A percentile compares a stretch with the other conserved stretches of the same genome.
Evolutionary conservation across 2,113 vertebrate species (phyloP).

Genomic region (Erinaceus europaeus): DNA sequence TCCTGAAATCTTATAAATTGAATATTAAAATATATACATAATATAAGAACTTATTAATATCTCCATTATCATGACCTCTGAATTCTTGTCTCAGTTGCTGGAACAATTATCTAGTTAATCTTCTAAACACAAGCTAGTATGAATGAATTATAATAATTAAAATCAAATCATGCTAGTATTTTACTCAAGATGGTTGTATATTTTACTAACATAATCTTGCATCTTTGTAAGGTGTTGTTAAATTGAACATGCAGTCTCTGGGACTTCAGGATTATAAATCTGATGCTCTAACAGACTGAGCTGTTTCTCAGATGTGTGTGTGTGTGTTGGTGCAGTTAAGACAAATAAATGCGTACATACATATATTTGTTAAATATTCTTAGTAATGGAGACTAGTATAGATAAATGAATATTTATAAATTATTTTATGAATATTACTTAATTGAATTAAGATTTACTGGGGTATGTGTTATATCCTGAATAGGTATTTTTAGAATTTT

Average conservation of each 20-base stretch:
- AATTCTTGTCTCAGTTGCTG: too few species aligned
- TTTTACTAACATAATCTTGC: background rate
- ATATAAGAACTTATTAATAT: background rate
- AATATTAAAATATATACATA: background rate
- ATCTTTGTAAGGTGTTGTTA: background rate
- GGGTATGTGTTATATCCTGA: background rate
- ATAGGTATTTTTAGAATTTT: background rate
- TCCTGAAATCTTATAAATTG: background rate
- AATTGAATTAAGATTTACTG: conserved; percentile 9
- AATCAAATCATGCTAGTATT: background rate
- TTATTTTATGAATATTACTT: background rate
- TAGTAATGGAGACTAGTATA: too few species aligned
- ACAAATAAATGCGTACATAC: too few species aligned
- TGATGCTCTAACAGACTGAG: too few species aligned
- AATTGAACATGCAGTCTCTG: too few species aligned
- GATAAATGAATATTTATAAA: too few species aligned
- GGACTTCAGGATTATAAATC: too few species aligned
- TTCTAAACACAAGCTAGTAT: background rate
- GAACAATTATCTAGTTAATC: background rate
- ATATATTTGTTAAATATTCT: too few species aligned
- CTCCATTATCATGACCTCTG: background rate
- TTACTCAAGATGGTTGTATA: background rate
- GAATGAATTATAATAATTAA: background rate
- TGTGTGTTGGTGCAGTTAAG: too few species aligned
- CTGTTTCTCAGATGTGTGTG: too few species aligned